Conservation (phyloP, 2,113 vertebrate genomes). For the Anser cygnoides region DNA sequence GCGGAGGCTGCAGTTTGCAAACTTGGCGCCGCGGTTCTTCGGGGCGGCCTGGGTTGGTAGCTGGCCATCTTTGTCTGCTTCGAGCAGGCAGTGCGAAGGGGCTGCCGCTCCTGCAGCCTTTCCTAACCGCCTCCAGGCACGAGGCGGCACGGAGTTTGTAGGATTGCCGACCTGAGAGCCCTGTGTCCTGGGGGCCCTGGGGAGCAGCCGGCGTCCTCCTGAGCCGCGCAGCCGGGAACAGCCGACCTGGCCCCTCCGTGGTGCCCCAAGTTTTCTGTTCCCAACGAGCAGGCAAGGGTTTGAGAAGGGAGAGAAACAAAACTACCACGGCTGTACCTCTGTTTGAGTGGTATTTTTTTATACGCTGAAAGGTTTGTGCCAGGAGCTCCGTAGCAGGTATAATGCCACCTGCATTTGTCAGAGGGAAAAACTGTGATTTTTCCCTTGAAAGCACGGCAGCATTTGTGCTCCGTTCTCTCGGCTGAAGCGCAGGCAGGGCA, state of each 20-base stretch:
- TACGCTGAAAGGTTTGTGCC: slow-evolving; percentile 2
- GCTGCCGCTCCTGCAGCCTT: background rate
- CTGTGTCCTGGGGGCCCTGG: too few species aligned
- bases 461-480: slow-evolving; percentile 71
- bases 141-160: background rate
- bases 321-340: background rate
- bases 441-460: slow-evolving; percentile 70
- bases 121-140: slow-evolving; percentile 14
- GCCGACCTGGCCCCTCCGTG: too few species aligned
- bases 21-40: slow-evolving; percentile 5
- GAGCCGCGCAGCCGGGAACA: too few species aligned
- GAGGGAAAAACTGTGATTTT: background rate
- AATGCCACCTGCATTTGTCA: slow-evolving; percentile 50
- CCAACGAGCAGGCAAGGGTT: background rate
- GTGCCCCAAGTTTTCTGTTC: background rate
- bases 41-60: slow-evolving; percentile 24
- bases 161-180: too few species aligned
- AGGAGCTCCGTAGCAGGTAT: slow-evolving; percentile 47
- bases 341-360: slow-evolving; percentile 12
- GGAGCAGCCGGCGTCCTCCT: too few species aligned
- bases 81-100: background rate
- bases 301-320: slow-evolving; percentile 12
- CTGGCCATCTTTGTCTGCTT: slow-evolving; percentile 54
- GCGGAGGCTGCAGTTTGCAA: slow-evolving; percentile 34
- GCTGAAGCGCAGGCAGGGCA: slow-evolving; percentile 54